Evolutionary conservation across 2,888 invertebrate genomes (phyloP).

Genomic region (Flexamia atlantica): DNA sequence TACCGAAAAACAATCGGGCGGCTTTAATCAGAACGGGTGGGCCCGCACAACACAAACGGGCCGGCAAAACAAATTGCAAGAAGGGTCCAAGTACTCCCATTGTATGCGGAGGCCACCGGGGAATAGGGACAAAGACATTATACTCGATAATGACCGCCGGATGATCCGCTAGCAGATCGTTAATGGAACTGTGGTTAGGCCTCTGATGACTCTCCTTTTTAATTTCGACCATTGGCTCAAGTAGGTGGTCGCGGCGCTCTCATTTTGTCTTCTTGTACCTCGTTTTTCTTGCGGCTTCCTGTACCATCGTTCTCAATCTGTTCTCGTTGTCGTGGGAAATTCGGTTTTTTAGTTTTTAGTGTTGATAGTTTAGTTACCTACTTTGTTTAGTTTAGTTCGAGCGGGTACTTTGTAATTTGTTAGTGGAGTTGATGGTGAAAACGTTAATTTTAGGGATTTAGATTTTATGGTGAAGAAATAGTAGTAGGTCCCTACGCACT

Average conservation of each 20-base stretch:
- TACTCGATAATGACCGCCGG: constrained; percentile 32
- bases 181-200: constrained; percentile 20
- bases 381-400: too few relatives aligned
- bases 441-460: too few relatives aligned
- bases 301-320: constrained; percentile 12
- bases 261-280: neutral
- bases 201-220: constrained; percentile 26
- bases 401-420: too few relatives aligned
- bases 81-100: constrained; percentile 33
- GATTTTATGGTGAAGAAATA: too few relatives aligned
- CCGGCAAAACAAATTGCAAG: constrained; percentile 56
- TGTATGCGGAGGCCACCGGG: constrained; percentile 32
- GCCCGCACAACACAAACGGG: constrained; percentile 44
- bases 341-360: neutral
- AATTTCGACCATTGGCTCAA: constrained; percentile 45
- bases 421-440: too few relatives aligned
- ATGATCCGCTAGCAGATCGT: constrained; percentile 38
- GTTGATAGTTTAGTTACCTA: too few relatives aligned
- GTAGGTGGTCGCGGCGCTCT: constrained; percentile 24
- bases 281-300: constrained; percentile 33
- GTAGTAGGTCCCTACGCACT: too few relatives aligned
- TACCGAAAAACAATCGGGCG: constrained; percentile 50
- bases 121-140: constrained; percentile 45
- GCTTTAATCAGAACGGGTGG: constrained; percentile 43
- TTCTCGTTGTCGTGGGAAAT: constrained; percentile 15